Base-by-base conservation (phyloP, 2,113 vertebrate genomes). In the Nematolebias whitei region DNA sequence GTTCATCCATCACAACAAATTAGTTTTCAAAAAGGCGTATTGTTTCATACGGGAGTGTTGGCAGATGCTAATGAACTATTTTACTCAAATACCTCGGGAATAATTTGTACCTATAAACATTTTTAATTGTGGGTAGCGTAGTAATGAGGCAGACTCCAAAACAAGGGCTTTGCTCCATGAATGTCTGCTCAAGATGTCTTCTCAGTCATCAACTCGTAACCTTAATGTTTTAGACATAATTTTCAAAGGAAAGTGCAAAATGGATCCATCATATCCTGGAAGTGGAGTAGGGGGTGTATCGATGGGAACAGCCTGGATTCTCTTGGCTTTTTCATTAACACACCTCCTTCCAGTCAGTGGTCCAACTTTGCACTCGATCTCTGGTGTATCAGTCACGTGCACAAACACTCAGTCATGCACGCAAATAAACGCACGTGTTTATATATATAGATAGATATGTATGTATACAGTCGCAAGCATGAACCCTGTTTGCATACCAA, bases 401-500 rank as follows among this genome's bases (percentile, higher is more conserved):
- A 0, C 48, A 23, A 38, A 11, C 35, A 22, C 16, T 14, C 67
- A 35, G 32, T 35, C 10, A 10, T 10, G 32, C 32, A 35, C 32
- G 10, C 32, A 5, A 35, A 35, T 35, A 35, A 8, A 35, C 10
- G 9, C 7, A 29, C 26, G 1, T 29, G 26, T 29, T 3, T 35
- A 10, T 35, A 10, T 35, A 10, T 35, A 2, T 10, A 35, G 5
- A 35, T 35, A 35, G 5, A 35, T 10, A 35, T 35, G 73, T n/a
- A 60, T 11, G 32, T 41, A 3, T 61, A 48, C 61, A 23, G 65
- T 45, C 58, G 12, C 63, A 78, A 54, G 69, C 74, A 50, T 68
- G 69, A 64, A 68, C 71, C 76, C 75, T 90, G 88, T 89, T 90
- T 86, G 86, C 85, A 87, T 84, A 85, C 79, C 79, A 89, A 82